Evolutionary conservation across 1,140 invertebrate species (phyloP).

Genomic region (Papilio dardanus): DNA sequence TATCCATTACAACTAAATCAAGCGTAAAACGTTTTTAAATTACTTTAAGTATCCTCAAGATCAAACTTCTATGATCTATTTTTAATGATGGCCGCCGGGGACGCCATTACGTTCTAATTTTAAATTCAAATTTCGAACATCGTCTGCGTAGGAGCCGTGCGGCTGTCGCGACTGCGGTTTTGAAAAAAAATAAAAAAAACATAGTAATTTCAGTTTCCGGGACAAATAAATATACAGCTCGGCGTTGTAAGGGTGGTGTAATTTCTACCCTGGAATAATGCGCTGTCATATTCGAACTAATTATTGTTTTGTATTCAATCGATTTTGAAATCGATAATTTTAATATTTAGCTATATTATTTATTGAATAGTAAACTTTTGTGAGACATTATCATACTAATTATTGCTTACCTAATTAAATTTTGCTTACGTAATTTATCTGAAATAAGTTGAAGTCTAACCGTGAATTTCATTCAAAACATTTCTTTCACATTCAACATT

Average conservation of each 20-base stretch:
- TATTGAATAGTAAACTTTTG: no score
- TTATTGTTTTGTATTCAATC: conserved; percentile 52
- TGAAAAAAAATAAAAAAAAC: conserved; percentile 47
- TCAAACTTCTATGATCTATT: conserved; percentile 62
- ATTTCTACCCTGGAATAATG: conserved; percentile 24
- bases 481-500: no score
- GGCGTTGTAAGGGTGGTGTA: conserved; percentile 41
- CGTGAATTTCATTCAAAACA: no score
- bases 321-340: conserved; percentile 46
- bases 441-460: no score
- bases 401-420: no score
- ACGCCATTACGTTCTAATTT: conserved; percentile 62
- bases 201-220: conserved; percentile 61
- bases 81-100: conserved; percentile 63
- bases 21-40: conserved; percentile 61
- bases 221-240: conserved; percentile 48
- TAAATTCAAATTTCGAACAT: conserved; percentile 60
- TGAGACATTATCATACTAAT: no score
- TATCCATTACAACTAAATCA: conserved; percentile 52
- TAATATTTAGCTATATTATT: no score
- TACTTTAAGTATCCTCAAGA: conserved; percentile 52
- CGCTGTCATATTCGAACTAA: conserved; percentile 47
- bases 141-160: conserved; percentile 55
- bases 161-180: conserved; percentile 62
- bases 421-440: no score